A percentile compares a stretch with the other conserved stretches of the same genome.
phyloP scores from a whole-genome alignment of 2,888 invertebrate genomes.

The Drosophila fulvimacula region DNA sequence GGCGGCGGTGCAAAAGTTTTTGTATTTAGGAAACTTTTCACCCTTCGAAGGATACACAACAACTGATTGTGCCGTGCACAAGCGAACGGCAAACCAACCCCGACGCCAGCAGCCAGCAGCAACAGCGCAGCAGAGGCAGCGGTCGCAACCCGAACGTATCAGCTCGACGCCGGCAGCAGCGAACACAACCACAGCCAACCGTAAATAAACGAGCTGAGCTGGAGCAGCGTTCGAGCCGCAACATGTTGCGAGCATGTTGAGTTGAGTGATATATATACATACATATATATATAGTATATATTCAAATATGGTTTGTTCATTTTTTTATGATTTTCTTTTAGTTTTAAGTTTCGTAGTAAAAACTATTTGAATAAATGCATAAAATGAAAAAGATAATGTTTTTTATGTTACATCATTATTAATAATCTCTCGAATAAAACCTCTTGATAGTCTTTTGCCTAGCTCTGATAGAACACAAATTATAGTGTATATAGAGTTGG shows the following conservation, averaged over 20 bases:
- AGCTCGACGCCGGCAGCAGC: slow-evolving; percentile 50
- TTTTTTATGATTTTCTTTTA: too few species aligned
- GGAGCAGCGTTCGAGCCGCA: slow-evolving; percentile 34
- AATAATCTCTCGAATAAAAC: too few species aligned
- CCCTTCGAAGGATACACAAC: slow-evolving; percentile 85
- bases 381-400: too few species aligned
- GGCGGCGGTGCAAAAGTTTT: slow-evolving; percentile 82
- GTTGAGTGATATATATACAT: too few species aligned
- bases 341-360: too few species aligned
- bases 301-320: too few species aligned
- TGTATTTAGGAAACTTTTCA: slow-evolving; percentile 83
- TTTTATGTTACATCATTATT: too few species aligned
- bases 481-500: too few species aligned
- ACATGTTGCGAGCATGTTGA: slow-evolving; percentile 17
- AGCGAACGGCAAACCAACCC: slow-evolving; percentile 82
- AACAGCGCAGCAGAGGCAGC: slow-evolving; percentile 30
- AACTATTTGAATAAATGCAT: too few species aligned
- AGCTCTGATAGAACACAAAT: too few species aligned
- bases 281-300: too few species aligned
- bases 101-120: slow-evolving; percentile 58
- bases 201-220: neutral
- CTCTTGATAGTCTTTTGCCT: too few species aligned
- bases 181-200: slow-evolving; percentile 30
- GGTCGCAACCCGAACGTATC: slow-evolving; percentile 36
- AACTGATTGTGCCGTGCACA: slow-evolving; percentile 83